Conservation (phyloP, 2,888 invertebrate genomes). For the Brassicogethes aeneus region DNA sequence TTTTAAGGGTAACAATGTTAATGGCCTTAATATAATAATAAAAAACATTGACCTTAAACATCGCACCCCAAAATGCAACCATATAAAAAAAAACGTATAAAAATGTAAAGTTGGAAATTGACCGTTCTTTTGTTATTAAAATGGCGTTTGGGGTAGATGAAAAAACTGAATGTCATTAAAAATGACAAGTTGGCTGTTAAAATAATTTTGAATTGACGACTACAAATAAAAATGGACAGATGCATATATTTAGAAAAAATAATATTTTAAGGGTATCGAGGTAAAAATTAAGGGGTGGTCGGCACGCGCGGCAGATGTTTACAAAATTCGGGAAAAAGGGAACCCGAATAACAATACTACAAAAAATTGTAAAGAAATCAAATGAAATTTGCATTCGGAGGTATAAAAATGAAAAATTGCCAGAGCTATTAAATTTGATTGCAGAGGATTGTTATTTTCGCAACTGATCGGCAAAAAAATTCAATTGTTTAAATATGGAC, state of each 20-base stretch:
- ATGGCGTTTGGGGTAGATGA: too few species aligned
- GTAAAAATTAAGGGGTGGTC: conserved; percentile 13
- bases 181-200: not conserved
- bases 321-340: conserved; percentile 39
- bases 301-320: conserved; percentile 38
- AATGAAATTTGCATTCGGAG: conserved; percentile 35
- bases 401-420: conserved; percentile 15
- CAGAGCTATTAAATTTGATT: conserved; percentile 12
- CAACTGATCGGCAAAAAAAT: not conserved
- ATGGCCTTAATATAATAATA: too few species aligned
- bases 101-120: too few species aligned
- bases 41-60: too few species aligned
- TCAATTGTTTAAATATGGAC: too few species aligned
- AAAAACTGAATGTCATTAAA: not conserved
- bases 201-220: too few species aligned
- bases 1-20: too few species aligned
- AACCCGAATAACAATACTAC: conserved; percentile 30
- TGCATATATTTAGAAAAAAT: conserved; percentile 35
- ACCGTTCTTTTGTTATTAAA: too few species aligned
- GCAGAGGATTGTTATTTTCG: conserved; percentile 8
- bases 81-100: too few species aligned
- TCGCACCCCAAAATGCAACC: too few species aligned
- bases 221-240: too few species aligned
- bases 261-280: conserved; percentile 26
- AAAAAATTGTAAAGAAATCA: conserved; percentile 32